These are phyloP conservation scores for Meles meles DNA, from an alignment of 2,113 vertebrate species.

Conservation along the genomic window DNA sequence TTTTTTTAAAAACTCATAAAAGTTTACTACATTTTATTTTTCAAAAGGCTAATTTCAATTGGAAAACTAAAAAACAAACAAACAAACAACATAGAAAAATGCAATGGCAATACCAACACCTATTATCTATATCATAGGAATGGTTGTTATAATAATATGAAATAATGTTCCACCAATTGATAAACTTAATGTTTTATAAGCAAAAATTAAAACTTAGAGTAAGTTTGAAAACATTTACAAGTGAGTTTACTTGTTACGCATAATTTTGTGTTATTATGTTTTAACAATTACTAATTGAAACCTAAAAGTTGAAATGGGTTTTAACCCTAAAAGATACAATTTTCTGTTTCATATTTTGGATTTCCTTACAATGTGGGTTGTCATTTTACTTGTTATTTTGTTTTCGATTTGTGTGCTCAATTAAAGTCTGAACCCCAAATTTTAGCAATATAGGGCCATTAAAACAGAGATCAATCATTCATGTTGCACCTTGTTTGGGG, in stretches of 20 bases:
- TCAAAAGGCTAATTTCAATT: background rate
- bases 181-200: background rate
- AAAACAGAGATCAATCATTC: background rate
- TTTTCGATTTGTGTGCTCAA: background rate
- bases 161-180: background rate
- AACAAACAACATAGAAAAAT: background rate
- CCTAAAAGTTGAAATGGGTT: background rate
- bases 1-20: background rate
- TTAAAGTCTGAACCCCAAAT: background rate
- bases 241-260: background rate
- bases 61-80: background rate
- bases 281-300: background rate
- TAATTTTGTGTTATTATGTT: background rate
- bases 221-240: background rate
- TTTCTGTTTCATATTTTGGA: background rate
- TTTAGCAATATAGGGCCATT: background rate
- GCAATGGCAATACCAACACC: background rate
- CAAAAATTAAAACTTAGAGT: background rate
- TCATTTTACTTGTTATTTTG: background rate
- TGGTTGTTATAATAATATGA: background rate
- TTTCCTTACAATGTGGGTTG: background rate
- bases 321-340: background rate
- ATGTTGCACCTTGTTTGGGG: background rate
- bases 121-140: background rate
- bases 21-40: background rate